A percentile compares a stretch with the other conserved stretches of the same genome.
These are phyloP conservation scores for Drosophila infuscata DNA, from an alignment of 2,888 invertebrate species.

Conservation along the genomic window DNA sequence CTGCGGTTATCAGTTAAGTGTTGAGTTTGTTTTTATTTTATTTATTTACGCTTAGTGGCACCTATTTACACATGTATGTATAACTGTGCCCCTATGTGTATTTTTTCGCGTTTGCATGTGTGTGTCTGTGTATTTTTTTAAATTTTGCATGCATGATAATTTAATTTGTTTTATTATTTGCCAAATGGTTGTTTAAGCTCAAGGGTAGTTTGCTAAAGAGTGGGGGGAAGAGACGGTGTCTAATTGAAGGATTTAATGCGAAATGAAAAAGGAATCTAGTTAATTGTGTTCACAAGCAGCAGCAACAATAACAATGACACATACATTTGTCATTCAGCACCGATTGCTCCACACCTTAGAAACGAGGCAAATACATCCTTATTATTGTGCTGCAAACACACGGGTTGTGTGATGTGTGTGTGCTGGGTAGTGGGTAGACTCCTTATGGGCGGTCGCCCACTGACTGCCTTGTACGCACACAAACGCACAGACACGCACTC, in stretches of 20 bases:
- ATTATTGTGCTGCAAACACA: slow-evolving; percentile 15
- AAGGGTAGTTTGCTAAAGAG: slow-evolving; percentile 15
- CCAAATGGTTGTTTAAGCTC: slow-evolving; percentile 29
- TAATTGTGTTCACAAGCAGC: slow-evolving; percentile 25
- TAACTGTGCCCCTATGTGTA: slow-evolving; percentile 11
- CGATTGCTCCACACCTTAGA: slow-evolving; percentile 47
- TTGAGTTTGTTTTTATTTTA: slow-evolving; percentile 70
- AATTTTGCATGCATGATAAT: slow-evolving; percentile 66
- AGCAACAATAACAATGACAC: slow-evolving; percentile 44
- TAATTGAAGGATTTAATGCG: slow-evolving; percentile 31
- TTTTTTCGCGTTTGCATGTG: background rate
- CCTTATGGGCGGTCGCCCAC: slow-evolving; percentile 61
- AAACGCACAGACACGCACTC: slow-evolving; percentile 50
- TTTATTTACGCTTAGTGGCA: slow-evolving; percentile 67
- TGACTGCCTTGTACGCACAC: slow-evolving; percentile 52
- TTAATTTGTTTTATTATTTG: slow-evolving; percentile 61
- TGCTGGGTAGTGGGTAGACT: slow-evolving; percentile 34
- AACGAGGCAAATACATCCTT: slow-evolving; percentile 54
- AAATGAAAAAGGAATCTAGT: slow-evolving; percentile 23
- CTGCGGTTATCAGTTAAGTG: slow-evolving; percentile 70
- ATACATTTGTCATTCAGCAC: slow-evolving; percentile 53
- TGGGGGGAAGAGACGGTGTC: background rate
- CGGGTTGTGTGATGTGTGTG: slow-evolving; percentile 19
- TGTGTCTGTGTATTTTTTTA: slow-evolving; percentile 48
- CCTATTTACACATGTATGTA: slow-evolving; percentile 57